Percentiles rank a stretch among this genome's conserved stretches.
phyloP scores from a whole-genome alignment of 2,113 vertebrate species.

The Hiodon alosoides region DNA sequence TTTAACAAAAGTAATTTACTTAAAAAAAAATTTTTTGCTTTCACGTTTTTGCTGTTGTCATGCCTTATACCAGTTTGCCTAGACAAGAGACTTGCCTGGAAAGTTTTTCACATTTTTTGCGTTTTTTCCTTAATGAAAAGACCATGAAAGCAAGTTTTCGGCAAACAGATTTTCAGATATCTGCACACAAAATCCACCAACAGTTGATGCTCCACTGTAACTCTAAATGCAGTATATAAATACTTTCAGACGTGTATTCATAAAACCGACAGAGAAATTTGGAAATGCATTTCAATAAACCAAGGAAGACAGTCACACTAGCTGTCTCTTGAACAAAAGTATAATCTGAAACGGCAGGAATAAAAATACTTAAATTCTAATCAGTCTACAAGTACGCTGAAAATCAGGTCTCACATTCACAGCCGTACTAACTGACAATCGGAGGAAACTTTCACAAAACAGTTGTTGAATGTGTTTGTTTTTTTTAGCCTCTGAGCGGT shows the following conservation, averaged over 20 bases:
- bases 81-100: no score
- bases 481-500: no score
- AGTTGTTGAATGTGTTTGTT: no score
- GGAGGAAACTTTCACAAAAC: no score
- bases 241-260: no score
- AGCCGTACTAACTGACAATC: no score
- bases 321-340: not conserved
- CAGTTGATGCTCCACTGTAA: not conserved
- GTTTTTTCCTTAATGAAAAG: not conserved
- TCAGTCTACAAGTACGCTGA: not conserved
- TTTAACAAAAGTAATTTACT: not conserved
- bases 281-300: not conserved
- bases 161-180: no score
- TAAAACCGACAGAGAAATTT: not conserved
- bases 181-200: no score
- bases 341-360: not conserved
- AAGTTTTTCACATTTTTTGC: not conserved
- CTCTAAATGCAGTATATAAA: no score
- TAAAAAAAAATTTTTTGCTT: not conserved
- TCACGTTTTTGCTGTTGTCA: not conserved
- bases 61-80: no score
- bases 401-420: not conserved
- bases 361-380: not conserved
- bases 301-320: not conserved
- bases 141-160: not conserved